Percentiles rank a stretch among this genome's conserved stretches.
Evolutionary conservation across 1,140 invertebrate species (phyloP).

Genomic region (Panagrolaimus sp.): DNA sequence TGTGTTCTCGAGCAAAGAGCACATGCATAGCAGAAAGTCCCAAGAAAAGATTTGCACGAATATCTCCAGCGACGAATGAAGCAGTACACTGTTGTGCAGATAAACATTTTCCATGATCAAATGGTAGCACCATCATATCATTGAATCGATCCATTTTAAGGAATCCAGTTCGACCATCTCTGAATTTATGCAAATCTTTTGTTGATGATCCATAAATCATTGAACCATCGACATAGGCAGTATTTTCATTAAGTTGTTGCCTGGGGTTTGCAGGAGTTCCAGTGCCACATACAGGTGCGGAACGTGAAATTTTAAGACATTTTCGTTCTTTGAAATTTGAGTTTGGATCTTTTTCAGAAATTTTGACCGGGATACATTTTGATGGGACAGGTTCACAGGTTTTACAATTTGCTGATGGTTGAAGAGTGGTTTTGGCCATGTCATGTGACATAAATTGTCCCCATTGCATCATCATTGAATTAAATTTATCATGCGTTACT

Average conservation of each 20-base stretch:
- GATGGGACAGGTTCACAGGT: conserved; percentile 51
- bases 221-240: conserved; percentile 52
- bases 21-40: conserved; percentile 56
- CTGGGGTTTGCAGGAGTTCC: conserved; percentile 39
- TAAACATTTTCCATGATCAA: conserved; percentile 47
- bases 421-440: conserved; percentile 45
- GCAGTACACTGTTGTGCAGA: conserved; percentile 43
- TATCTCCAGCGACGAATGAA: conserved; percentile 55
- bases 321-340: conserved; percentile 49
- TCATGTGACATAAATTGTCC: conserved; percentile 36
- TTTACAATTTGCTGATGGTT: conserved; percentile 53
- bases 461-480: conserved; percentile 45
- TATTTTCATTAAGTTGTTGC: conserved; percentile 56
- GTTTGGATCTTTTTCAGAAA: conserved; percentile 50
- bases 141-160: conserved; percentile 57
- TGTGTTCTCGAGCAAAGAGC: conserved; percentile 56
- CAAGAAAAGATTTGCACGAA: conserved; percentile 55
- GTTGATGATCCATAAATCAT: conserved; percentile 55
- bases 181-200: conserved; percentile 56
- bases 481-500: conserved; percentile 42
- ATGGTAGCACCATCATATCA: conserved; percentile 49
- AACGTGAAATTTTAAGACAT: conserved; percentile 54
- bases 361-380: conserved; percentile 54
- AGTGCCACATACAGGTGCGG: conserved; percentile 54
- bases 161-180: conserved; percentile 55